These are phyloP conservation scores for Pangasius mekongensis DNA, from an alignment of 2,797 vertebrate species.

Conservation along the genomic window DNA sequence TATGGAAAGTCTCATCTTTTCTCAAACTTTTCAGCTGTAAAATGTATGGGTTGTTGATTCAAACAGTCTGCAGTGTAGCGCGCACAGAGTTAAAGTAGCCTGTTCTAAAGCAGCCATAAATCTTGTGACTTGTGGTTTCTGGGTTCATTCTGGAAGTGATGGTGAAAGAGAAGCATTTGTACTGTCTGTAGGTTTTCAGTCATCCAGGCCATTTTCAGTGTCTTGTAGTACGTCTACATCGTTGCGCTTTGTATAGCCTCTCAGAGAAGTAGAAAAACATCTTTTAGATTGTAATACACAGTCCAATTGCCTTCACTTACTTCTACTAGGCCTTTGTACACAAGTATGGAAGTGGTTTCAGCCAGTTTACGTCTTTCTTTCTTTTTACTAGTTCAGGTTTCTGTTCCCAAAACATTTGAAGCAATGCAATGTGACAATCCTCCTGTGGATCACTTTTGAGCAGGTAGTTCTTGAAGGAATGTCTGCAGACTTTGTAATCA, in stretches of 20 bases:
- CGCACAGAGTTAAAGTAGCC: background rate
- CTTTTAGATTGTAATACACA: background rate
- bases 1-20: constrained; percentile 15
- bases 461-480: background rate
- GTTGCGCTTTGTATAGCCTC: background rate
- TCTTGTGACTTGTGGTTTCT: background rate
- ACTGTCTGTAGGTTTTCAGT: constrained; percentile 4
- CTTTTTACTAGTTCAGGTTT: background rate
- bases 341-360: background rate
- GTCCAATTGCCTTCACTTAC: background rate
- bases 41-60: background rate
- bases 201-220: background rate
- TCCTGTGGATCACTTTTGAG: too few species aligned
- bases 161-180: background rate
- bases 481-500: background rate
- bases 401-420: background rate
- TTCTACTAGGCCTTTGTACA: background rate
- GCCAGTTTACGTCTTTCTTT: background rate
- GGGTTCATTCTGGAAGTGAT: background rate
- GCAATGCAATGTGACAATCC: background rate
- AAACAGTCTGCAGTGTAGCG: background rate
- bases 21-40: background rate
- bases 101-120: background rate
- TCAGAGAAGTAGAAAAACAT: background rate
- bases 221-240: background rate